Evolutionary conservation across 2,888 invertebrate species (phyloP).

Genomic region (Drosophila seclusa): DNA sequence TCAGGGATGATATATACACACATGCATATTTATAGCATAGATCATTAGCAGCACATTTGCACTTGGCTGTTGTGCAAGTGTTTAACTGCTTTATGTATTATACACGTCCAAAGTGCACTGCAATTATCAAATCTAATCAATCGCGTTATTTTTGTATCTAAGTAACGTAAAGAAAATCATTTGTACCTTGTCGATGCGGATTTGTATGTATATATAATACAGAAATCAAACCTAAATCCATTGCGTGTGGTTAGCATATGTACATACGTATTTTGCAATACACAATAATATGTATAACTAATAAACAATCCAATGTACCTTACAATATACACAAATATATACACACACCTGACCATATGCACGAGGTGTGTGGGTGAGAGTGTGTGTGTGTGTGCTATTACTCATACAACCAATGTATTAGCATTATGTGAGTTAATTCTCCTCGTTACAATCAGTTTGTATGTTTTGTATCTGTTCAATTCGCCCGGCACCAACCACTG

Average conservation of each 20-base stretch:
- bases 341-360: slow-evolving; percentile 17
- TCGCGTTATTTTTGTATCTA: slow-evolving; percentile 22
- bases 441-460: slow-evolving; percentile 23
- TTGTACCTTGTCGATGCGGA: slow-evolving; percentile 53
- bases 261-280: slow-evolving; percentile 32
- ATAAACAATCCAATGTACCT: slow-evolving; percentile 78
- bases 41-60: slow-evolving; percentile 12
- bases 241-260: slow-evolving; percentile 45
- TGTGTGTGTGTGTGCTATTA: slow-evolving; percentile 5
- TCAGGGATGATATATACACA: background rate
- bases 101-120: slow-evolving; percentile 51
- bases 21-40: slow-evolving; percentile 6
- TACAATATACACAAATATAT: slow-evolving; percentile 44
- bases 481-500: slow-evolving; percentile 44
- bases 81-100: slow-evolving; percentile 30
- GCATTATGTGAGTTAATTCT: slow-evolving; percentile 13
- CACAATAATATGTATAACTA: slow-evolving; percentile 50
- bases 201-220: slow-evolving; percentile 10
- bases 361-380: background rate
- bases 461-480: slow-evolving; percentile 24
- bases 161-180: slow-evolving; percentile 38
- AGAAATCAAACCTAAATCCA: slow-evolving; percentile 38
- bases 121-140: slow-evolving; percentile 47
- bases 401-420: slow-evolving; percentile 5
- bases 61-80: slow-evolving; percentile 24